Conservation (phyloP, 2,888 invertebrate genomes). For the Onchidella celtica region DNA sequence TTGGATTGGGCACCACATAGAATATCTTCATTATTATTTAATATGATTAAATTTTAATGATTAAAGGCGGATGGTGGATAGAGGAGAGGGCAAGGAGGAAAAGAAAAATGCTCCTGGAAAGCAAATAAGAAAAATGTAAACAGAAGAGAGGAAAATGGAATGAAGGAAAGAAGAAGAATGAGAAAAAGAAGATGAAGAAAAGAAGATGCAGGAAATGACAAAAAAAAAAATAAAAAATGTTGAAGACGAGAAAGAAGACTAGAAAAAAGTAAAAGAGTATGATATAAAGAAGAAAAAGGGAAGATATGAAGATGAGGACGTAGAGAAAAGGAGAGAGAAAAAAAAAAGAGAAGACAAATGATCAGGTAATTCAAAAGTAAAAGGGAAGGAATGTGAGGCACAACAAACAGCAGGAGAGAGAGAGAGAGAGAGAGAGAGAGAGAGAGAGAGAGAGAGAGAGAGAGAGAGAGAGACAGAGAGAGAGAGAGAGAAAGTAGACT, state of each 20-base stretch:
- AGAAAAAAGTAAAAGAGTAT: neutral
- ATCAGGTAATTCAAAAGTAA: too few relatives aligned
- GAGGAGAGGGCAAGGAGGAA: too few relatives aligned
- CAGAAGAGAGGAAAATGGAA: neutral
- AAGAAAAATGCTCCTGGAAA: neutral
- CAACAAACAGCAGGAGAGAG: too few relatives aligned
- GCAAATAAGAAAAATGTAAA: neutral
- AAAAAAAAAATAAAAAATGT: neutral
- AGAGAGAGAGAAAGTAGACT: too few relatives aligned
- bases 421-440: too few relatives aligned
- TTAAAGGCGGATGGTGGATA: neutral
- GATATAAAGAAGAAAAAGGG: neutral
- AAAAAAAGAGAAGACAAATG: slow-evolving; percentile 1
- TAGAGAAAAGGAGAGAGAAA: neutral
- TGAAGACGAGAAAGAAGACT: neutral
- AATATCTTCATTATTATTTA: too few relatives aligned
- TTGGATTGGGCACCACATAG: too few relatives aligned
- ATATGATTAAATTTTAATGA: too few relatives aligned
- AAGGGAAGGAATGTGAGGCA: too few relatives aligned
- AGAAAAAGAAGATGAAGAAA: slow-evolving; percentile 7
- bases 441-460: too few relatives aligned
- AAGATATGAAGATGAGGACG: too few relatives aligned
- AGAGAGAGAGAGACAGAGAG: too few relatives aligned
- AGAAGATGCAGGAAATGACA: neutral
- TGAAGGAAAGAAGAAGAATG: neutral